These are phyloP conservation scores for Rhopalosiphum padi DNA, from an alignment of 1,140 invertebrate species.

Conservation along the genomic window DNA sequence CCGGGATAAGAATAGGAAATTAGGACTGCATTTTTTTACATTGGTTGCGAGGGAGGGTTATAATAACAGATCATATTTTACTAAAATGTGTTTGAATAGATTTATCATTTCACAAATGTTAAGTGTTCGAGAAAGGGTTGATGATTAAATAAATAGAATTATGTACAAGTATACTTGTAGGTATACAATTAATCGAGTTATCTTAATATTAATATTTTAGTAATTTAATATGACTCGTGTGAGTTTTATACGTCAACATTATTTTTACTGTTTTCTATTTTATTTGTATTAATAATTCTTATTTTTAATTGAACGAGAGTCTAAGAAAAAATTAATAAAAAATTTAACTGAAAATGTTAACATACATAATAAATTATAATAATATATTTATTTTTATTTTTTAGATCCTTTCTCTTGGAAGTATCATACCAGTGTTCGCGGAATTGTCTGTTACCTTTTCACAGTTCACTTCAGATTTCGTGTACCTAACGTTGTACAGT, in stretches of 20 bases:
- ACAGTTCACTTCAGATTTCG: neutral
- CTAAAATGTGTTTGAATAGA: neutral
- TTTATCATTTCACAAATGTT: neutral
- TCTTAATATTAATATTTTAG: neutral
- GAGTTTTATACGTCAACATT: neutral
- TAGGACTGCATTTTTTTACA: neutral
- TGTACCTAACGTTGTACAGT: slow-evolving; percentile 10
- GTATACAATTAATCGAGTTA: neutral
- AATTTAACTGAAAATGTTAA: neutral
- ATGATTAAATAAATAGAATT: too few relatives aligned
- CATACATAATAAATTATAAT: neutral
- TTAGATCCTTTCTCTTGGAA: slow-evolving; percentile 25
- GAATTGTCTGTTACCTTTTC: neutral
- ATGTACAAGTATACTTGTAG: too few relatives aligned
- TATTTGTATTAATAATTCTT: neutral
- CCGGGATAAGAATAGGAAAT: too few relatives aligned
- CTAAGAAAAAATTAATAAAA: neutral
- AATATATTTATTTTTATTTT: neutral
- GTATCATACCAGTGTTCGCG: slow-evolving; percentile 3
- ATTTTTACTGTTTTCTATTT: neutral
- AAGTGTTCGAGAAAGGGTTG: neutral
- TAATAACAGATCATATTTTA: too few relatives aligned
- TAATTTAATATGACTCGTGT: neutral
- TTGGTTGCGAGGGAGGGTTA: neutral
- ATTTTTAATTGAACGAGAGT: neutral